A percentile compares a stretch with the other conserved stretches of the same genome.
These are phyloP conservation scores for Adelphocoris suturalis DNA, from an alignment of 2,888 invertebrate species.

Conservation along the genomic window DNA sequence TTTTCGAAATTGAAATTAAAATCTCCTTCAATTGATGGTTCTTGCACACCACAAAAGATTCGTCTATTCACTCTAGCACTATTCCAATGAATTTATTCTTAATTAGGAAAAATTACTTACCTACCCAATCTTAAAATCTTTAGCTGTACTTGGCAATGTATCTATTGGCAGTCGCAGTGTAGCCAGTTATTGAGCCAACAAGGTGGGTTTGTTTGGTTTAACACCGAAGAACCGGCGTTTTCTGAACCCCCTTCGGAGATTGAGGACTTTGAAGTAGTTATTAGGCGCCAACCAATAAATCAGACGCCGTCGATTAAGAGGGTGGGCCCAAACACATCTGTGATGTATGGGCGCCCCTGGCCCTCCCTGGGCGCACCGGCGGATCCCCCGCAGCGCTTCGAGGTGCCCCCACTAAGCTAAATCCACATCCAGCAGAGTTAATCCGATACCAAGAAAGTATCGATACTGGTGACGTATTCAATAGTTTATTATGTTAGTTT, in stretches of 20 bases:
- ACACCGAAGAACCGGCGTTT: constrained; percentile 32
- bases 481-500: no score
- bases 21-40: no score
- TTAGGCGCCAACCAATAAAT: constrained; percentile 57
- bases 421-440: background rate
- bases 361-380: constrained; percentile 40
- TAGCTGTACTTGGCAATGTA: background rate
- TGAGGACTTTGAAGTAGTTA: constrained; percentile 63
- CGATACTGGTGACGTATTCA: no score
- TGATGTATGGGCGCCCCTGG: constrained; percentile 59
- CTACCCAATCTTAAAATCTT: background rate
- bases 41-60: no score
- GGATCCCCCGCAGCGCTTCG: constrained; percentile 51
- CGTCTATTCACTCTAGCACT: no score
- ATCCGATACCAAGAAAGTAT: no score
- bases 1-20: no score
- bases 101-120: background rate
- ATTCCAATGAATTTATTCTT: background rate
- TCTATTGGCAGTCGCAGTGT: no score
- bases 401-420: background rate
- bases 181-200: background rate
- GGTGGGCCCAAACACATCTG: constrained; percentile 69
- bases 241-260: background rate
- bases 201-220: constrained; percentile 25
- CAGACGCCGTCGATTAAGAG: constrained; percentile 68